Conservation (phyloP, 2,797 vertebrate genomes). For the Eospalax fontanierii region DNA sequence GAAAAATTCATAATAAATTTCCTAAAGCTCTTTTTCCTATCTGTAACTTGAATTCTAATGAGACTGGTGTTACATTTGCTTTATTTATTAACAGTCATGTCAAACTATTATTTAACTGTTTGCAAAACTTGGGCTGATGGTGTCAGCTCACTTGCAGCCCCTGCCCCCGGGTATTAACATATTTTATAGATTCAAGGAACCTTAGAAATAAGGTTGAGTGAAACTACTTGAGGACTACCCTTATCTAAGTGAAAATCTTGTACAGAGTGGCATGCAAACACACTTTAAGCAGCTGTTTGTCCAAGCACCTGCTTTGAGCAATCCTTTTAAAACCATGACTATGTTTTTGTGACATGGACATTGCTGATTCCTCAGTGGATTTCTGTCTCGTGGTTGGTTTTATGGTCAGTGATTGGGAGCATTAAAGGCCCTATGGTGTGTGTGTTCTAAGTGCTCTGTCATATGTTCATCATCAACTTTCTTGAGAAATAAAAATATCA, state of each 20-base stretch:
- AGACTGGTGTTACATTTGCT: neutral
- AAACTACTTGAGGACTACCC: neutral
- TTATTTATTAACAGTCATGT: neutral
- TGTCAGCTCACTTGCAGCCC: neutral
- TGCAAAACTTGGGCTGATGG: neutral
- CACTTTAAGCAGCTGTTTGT: neutral
- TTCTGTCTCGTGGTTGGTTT: neutral
- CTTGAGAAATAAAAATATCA: conserved; percentile 42
- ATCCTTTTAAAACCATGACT: neutral
- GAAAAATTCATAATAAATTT: conserved; percentile 13
- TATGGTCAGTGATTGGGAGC: neutral
- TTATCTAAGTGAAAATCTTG: neutral
- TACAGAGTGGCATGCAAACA: neutral
- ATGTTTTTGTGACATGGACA: neutral
- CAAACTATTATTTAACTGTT: conserved; percentile 3
- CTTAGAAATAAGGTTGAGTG: neutral
- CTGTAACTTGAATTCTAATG: conserved; percentile 33
- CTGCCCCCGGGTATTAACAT: neutral
- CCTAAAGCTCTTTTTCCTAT: neutral
- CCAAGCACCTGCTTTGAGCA: neutral
- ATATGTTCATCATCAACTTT: neutral
- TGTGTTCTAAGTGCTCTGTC: neutral
- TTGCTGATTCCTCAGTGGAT: neutral
- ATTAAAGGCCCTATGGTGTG: neutral
- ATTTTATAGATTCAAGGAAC: neutral